These are phyloP conservation scores for Cyprinodon tularosa DNA, from an alignment of 2,113 vertebrate genomes.

Conservation along the genomic window DNA sequence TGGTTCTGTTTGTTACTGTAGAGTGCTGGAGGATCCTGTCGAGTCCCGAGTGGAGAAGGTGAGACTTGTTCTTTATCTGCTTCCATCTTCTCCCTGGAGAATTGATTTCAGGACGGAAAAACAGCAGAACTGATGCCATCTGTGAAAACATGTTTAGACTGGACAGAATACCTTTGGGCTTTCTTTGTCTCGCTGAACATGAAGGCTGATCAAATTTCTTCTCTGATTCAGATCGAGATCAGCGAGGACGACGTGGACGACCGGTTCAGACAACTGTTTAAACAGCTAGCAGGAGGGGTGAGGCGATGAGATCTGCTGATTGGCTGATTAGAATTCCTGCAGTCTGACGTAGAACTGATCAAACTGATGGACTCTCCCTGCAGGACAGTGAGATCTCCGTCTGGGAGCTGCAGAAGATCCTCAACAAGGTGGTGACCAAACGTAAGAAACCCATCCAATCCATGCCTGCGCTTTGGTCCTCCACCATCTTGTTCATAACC, in stretches of 20 bases:
- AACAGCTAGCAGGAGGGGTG: conserved; percentile 68
- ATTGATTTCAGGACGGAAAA: neutral
- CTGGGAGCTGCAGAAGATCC: conserved; percentile 68
- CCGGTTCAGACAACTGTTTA: conserved; percentile 57
- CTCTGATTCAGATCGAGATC: conserved; percentile 45
- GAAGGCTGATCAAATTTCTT: neutral
- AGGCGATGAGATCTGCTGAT: neutral
- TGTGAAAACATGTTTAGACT: neutral
- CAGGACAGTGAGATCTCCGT: conserved; percentile 69
- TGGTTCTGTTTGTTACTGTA: conserved; percentile 46
- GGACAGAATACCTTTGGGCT: too few relatives aligned
- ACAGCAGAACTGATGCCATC: neutral
- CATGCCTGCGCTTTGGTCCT: too few relatives aligned
- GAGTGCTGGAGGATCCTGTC: conserved; percentile 78
- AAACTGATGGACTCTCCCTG: neutral
- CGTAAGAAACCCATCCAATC: conserved; percentile 37
- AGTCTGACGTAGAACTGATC: neutral
- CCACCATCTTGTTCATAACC: neutral
- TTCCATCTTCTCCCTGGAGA: neutral
- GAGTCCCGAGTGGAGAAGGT: conserved; percentile 81
- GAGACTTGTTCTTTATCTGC: neutral
- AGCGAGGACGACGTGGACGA: conserved; percentile 57
- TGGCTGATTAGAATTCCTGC: too few relatives aligned
- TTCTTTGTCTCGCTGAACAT: neutral
- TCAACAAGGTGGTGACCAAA: conserved; percentile 70